A percentile compares a stretch with the other conserved stretches of the same genome.
These are phyloP conservation scores for Apamea monoglypha DNA, from an alignment of 2,888 invertebrate species.

Conservation along the genomic window DNA sequence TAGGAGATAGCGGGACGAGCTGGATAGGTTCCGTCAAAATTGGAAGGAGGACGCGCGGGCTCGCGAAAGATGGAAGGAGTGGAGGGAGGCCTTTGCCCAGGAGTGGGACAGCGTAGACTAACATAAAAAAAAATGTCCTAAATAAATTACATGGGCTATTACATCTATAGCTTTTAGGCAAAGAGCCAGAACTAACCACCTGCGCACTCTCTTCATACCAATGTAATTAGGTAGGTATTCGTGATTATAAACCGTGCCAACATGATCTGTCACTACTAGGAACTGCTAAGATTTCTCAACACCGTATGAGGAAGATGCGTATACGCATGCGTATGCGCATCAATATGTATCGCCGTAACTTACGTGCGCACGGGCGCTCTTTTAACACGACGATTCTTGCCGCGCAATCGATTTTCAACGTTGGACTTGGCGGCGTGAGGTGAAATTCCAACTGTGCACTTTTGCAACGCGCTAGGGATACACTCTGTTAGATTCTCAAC, in stretches of 20 bases:
- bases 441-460: not conserved
- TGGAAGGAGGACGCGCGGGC: no score
- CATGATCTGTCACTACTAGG: slow-evolving; percentile 22
- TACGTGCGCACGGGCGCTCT: not conserved
- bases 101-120: no score
- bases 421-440: not conserved
- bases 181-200: slow-evolving; percentile 43
- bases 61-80: no score
- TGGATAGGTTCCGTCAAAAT: no score
- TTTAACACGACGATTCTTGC: not conserved
- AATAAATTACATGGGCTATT: slow-evolving; percentile 14
- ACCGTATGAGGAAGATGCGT: slow-evolving; percentile 39
- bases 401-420: not conserved
- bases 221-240: slow-evolving; percentile 7
- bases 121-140: no score
- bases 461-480: not conserved
- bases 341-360: slow-evolving; percentile 15
- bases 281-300: slow-evolving; percentile 51
- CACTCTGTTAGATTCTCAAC: not conserved
- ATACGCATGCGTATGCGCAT: not conserved
- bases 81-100: no score
- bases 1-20: no score
- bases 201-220: slow-evolving; percentile 42
- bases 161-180: slow-evolving; percentile 27
- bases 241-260: slow-evolving; percentile 47